Evolutionary conservation across 2,888 invertebrate species (phyloP).

Genomic region (Sabatieria punctata): DNA sequence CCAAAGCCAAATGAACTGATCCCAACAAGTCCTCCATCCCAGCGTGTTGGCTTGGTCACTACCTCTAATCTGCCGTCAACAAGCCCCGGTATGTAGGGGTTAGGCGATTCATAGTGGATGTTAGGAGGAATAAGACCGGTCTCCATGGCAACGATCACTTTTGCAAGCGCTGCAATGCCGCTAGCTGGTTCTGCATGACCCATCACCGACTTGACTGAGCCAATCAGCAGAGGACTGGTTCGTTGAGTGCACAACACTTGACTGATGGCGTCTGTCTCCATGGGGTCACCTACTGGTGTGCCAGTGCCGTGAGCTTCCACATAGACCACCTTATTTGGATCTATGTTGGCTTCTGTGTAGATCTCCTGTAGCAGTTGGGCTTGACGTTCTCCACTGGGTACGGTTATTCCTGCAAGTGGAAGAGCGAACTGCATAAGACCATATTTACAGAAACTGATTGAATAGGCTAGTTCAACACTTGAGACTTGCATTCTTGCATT

Average conservation of each 20-base stretch:
- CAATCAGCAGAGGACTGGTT: constrained; percentile 57
- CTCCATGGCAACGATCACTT: constrained; percentile 68
- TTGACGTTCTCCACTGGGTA: constrained; percentile 47
- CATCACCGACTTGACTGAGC: constrained; percentile 95
- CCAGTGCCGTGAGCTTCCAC: constrained; percentile 95
- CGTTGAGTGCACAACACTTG: constrained; percentile 69
- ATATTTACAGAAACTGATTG: no score
- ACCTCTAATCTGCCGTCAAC: constrained; percentile 63
- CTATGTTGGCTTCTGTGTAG: constrained; percentile 44
- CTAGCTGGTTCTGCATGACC: constrained; percentile 71
- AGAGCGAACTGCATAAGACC: neutral
- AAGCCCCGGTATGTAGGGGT: constrained; percentile 67
- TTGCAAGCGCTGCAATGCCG: constrained; percentile 16
- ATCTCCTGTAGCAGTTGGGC: constrained; percentile 48
- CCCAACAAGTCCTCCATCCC: constrained; percentile 70
- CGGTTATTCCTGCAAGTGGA: constrained; percentile 25
- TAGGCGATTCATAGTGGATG: constrained; percentile 64
- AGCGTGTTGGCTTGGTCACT: constrained; percentile 57
- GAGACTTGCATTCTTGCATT: no score
- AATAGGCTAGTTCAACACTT: no score
- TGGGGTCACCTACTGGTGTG: constrained; percentile 38
- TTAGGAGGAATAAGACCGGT: constrained; percentile 69
- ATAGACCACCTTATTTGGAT: constrained; percentile 61
- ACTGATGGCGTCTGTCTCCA: constrained; percentile 34
- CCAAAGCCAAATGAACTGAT: constrained; percentile 95